These are phyloP conservation scores for Athetis lepigone DNA, from an alignment of 2,888 invertebrate species.

Conservation along the genomic window DNA sequence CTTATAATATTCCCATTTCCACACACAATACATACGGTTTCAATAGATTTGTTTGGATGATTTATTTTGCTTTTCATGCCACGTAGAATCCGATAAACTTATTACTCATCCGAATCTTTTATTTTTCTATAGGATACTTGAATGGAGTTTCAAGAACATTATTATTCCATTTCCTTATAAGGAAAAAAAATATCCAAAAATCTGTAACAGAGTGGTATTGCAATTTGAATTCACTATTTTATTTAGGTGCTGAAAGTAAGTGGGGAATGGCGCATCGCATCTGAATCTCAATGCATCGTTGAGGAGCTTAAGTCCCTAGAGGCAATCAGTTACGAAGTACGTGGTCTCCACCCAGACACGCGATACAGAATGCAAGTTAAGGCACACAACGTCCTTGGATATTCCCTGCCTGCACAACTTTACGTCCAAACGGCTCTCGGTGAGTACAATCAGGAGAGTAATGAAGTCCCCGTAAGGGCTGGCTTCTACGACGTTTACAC, in stretches of 20 bases:
- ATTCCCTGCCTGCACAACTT: conserved; percentile 94
- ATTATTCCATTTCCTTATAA: conserved; percentile 14
- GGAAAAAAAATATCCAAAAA: conserved; percentile 7
- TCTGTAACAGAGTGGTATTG: conserved; percentile 3
- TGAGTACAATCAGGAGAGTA: conserved; percentile 92
- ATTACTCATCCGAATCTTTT: conserved; percentile 39
- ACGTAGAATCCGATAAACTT: conserved; percentile 46
- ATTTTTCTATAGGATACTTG: conserved; percentile 16
- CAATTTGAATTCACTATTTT: conserved; percentile 33
- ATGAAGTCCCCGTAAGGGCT: conserved; percentile 84
- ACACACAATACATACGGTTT: conserved; percentile 55
- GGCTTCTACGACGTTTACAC: conserved; percentile 89
- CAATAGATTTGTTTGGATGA: conserved; percentile 80
- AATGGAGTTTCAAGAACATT: conserved; percentile 20
- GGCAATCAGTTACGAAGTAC: conserved; percentile 92
- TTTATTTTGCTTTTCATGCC: conserved; percentile 62
- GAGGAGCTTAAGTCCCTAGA: conserved; percentile 91
- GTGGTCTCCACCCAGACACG: conserved; percentile 93
- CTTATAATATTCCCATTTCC: conserved; percentile 48
- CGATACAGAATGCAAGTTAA: conserved; percentile 95
- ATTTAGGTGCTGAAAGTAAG: conserved; percentile 92
- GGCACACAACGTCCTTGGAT: conserved; percentile 96
- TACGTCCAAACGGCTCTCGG: conserved; percentile 96
- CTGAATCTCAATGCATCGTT: conserved; percentile 90
- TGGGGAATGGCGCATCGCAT: conserved; percentile 91